Base-by-base conservation (phyloP, 2,113 vertebrate species). In the Bubo blakistoni region DNA sequence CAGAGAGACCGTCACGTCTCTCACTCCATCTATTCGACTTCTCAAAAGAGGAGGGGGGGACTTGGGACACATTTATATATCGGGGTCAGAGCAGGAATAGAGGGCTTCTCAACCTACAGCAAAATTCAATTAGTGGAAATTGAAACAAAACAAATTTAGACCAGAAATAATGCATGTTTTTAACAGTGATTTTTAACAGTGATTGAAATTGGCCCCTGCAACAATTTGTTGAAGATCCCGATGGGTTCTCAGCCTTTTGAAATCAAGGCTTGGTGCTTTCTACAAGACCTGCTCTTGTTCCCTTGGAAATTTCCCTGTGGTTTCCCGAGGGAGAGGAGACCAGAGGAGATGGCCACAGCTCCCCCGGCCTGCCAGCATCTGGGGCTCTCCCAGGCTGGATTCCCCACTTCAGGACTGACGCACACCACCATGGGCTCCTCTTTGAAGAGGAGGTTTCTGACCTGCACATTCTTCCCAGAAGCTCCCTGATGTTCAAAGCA, bases 401-500 rank as follows among this genome's bases (percentile, higher is more conserved):
- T 86, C 72, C 90, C 86, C 88, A 5, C 40, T 72, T 14, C 84
- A 54, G n/a, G 15, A 16, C 70, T 38, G 78, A 91, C 9, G 2
- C 83, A n/a, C 46, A 16, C 36, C 92, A 69, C 83, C 6, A 0
- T 16, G 94, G 89, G 88, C 66, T 95, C 74, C 89, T 95, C 92
- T 95, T 72, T 87, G 86, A 93, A 90, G 7, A 72, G 62, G 52
- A 72, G 70, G 7, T 84, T 93, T 87, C 91, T 92, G 92, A 94
- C 86, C 95, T 17, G 26, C 1, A 15, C 46, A 4, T 94, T 94
- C 91, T 44, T 89, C 95, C 70, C 95, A 89, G 89, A 34, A 95
- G 93, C 86, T 72, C 91, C 83, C 40, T 2, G n/a, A 47, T 30
- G 74, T 90, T 95, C 89, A 91, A 91, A 96, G 91, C 91, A 76